phyloP scores from a whole-genome alignment of 2,113 vertebrate genomes.

The Willisornis vidua region DNA sequence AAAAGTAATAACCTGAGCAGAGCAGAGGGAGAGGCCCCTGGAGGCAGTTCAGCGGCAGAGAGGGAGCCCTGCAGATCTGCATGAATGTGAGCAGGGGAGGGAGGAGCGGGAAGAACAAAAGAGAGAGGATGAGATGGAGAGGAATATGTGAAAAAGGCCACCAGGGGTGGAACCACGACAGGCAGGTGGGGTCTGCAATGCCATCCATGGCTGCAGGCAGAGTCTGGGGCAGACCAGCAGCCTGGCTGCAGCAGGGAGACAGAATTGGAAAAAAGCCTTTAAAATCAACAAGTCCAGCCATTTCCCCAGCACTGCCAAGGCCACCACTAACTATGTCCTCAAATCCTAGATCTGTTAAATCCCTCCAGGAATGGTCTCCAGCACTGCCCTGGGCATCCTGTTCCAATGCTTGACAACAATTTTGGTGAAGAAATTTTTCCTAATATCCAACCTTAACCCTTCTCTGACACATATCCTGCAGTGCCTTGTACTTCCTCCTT shows the following conservation, averaged over 20 bases:
- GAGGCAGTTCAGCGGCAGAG: not conserved
- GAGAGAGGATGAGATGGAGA: not conserved
- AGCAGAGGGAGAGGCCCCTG: not conserved
- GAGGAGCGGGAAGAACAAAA: not conserved
- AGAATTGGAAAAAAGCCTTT: not conserved
- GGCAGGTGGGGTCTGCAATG: not conserved
- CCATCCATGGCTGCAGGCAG: not conserved
- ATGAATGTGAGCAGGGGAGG: not conserved
- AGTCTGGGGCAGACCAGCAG: not conserved
- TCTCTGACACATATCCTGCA: not conserved
- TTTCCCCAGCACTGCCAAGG: not conserved
- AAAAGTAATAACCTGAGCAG: not conserved
- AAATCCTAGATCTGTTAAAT: not conserved
- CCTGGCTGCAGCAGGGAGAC: not conserved
- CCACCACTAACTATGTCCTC: not conserved
- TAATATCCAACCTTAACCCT: not conserved
- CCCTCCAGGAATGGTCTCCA: not conserved
- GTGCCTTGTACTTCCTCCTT: not conserved
- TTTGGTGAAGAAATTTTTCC: not conserved
- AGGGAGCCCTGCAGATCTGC: not conserved
- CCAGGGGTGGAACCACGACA: not conserved
- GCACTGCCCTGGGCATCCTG: not conserved
- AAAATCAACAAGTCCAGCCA: not conserved
- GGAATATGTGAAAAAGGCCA: fast-evolving
- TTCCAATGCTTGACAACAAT: not conserved